Conservation (phyloP, 2,888 invertebrate species). For the Tipula lateralis region DNA sequence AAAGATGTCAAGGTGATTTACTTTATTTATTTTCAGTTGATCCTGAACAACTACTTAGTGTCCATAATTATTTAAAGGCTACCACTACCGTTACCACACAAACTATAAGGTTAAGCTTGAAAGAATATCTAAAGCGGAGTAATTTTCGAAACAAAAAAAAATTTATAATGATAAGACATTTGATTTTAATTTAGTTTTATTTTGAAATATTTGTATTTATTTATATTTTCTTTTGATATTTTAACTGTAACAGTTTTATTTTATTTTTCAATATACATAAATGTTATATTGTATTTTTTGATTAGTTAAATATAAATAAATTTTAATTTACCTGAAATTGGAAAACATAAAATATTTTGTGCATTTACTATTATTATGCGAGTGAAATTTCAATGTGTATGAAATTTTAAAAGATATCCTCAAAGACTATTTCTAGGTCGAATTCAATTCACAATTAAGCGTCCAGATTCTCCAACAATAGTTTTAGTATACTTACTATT, state of each 20-base stretch:
- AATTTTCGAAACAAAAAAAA: not conserved
- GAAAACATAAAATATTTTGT: not conserved
- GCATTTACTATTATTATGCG: not conserved
- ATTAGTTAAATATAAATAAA: not conserved
- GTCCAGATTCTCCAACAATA: not conserved
- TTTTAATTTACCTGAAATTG: not conserved
- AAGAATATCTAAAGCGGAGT: not conserved
- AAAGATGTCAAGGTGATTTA: too few relatives aligned
- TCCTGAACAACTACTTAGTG: too few relatives aligned
- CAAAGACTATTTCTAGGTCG: not conserved
- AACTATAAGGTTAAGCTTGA: not conserved
- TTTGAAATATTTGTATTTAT: not conserved
- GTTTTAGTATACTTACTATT: not conserved
- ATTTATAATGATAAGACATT: not conserved
- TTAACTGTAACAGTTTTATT: too few relatives aligned
- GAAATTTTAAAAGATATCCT: not conserved
- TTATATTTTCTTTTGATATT: not conserved
- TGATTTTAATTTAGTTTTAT: not conserved
- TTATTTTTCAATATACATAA: not conserved
- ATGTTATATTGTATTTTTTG: not conserved
- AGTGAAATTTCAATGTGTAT: not conserved
- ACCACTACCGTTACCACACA: not conserved
- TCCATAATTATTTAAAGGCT: too few relatives aligned
- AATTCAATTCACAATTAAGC: not conserved
- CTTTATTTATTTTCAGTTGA: too few relatives aligned